These are phyloP conservation scores for Miniopterus natalensis DNA, from an alignment of 2,113 vertebrate species.

Conservation along the genomic window DNA sequence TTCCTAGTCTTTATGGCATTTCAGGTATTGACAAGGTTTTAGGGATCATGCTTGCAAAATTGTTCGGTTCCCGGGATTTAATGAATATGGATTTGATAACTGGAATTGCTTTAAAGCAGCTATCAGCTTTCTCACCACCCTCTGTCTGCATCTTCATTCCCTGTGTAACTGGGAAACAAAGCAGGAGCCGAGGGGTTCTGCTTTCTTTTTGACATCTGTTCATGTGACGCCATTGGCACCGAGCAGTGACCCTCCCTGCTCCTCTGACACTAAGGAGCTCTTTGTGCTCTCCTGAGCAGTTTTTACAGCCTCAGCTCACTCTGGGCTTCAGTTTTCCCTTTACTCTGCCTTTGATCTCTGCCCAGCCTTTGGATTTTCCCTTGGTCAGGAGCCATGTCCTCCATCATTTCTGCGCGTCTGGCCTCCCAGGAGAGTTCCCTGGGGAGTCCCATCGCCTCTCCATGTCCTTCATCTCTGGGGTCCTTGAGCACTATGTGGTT, in stretches of 20 bases:
- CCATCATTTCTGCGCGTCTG: background rate
- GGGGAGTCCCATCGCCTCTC: background rate
- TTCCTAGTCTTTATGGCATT: background rate
- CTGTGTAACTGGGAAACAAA: background rate
- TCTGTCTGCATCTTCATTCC: background rate
- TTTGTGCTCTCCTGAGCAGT: background rate
- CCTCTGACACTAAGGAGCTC: background rate
- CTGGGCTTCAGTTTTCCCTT: background rate
- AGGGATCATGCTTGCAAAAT: background rate
- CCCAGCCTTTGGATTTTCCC: background rate
- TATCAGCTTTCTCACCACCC: background rate
- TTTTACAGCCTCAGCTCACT: background rate
- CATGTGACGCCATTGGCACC: fast-evolving
- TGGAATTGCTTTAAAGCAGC: background rate
- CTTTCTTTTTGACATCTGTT: background rate
- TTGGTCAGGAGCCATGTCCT: background rate
- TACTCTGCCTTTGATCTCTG: background rate
- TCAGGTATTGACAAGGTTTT: background rate
- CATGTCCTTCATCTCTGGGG: background rate
- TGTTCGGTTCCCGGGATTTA: background rate
- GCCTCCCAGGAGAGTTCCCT: background rate
- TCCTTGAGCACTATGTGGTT: background rate
- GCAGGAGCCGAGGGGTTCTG: background rate
- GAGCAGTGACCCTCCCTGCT: background rate
- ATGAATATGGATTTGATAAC: background rate